A percentile compares a stretch with the other conserved stretches of the same genome.
Evolutionary conservation across 2,797 vertebrate genomes (phyloP).

Genomic region (Malurus leucopterus): DNA sequence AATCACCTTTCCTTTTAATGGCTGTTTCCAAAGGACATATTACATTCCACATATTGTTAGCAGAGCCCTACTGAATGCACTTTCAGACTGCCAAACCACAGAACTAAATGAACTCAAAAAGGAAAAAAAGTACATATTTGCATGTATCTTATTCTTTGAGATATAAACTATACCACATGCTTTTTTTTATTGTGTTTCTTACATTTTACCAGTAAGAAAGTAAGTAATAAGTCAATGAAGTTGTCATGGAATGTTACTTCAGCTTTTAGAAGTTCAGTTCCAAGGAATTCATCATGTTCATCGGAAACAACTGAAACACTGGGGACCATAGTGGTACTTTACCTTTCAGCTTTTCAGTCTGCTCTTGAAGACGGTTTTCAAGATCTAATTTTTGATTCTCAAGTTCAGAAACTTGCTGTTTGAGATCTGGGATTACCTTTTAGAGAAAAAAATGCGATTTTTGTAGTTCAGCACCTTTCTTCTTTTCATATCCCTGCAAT

Average conservation of each 20-base stretch:
- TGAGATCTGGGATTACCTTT: slow-evolving; percentile 90
- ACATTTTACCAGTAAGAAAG: not conserved
- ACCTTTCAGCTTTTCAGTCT: slow-evolving; percentile 80
- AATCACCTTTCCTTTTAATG: not conserved
- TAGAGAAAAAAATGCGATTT: not conserved
- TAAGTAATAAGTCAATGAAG: not conserved
- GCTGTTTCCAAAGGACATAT: not conserved
- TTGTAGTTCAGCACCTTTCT: not conserved
- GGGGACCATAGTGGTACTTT: not conserved
- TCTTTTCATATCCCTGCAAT: not conserved
- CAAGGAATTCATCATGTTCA: not conserved
- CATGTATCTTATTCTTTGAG: not conserved
- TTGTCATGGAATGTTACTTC: not conserved
- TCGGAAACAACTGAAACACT: not conserved
- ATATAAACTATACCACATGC: not conserved
- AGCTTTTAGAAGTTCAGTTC: not conserved
- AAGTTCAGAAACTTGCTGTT: slow-evolving; percentile 86
- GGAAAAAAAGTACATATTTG: not conserved
- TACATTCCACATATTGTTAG: not conserved
- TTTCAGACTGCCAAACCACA: not conserved
- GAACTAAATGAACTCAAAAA: not conserved
- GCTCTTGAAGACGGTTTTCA: slow-evolving; percentile 77
- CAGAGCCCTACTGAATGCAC: not conserved
- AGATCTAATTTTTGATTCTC: slow-evolving; percentile 87
- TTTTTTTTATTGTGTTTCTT: not conserved